Conservation (phyloP, 2,113 vertebrate genomes). For the Orientallactaga bullata region DNA sequence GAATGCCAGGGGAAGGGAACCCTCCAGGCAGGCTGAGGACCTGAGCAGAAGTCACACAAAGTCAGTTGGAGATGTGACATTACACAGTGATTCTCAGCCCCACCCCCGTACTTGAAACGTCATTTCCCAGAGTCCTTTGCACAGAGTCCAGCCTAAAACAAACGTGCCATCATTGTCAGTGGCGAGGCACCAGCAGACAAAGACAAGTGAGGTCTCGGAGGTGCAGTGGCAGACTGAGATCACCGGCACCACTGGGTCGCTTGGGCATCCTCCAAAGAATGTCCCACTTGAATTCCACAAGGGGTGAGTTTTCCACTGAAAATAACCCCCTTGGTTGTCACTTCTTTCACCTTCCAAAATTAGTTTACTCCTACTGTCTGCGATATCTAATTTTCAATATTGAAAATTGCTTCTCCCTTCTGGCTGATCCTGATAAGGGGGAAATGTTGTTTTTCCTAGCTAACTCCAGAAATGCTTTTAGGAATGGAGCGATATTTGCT, state of each 20-base stretch:
- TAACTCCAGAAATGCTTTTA: neutral
- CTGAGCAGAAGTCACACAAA: neutral
- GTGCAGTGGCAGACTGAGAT: neutral
- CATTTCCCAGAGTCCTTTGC: neutral
- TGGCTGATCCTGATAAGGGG: neutral
- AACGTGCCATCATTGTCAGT: too few relatives aligned
- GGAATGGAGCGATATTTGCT: neutral
- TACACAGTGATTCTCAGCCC: fast-evolving
- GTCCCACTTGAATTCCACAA: neutral
- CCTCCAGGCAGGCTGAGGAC: too few relatives aligned
- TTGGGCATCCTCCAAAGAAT: neutral
- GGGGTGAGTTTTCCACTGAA: neutral
- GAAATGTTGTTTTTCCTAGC: neutral
- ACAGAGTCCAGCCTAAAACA: neutral
- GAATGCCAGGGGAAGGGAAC: too few relatives aligned
- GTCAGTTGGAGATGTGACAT: neutral
- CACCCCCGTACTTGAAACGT: neutral
- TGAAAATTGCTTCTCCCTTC: neutral
- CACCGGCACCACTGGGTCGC: fast-evolving
- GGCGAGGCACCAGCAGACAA: too few relatives aligned
- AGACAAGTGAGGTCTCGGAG: too few relatives aligned
- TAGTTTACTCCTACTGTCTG: neutral
- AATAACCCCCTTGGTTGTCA: neutral
- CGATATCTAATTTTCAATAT: neutral
- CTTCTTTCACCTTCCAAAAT: neutral